phyloP scores from a whole-genome alignment of 2,888 invertebrate species.

The Drosophila pegasa region DNA sequence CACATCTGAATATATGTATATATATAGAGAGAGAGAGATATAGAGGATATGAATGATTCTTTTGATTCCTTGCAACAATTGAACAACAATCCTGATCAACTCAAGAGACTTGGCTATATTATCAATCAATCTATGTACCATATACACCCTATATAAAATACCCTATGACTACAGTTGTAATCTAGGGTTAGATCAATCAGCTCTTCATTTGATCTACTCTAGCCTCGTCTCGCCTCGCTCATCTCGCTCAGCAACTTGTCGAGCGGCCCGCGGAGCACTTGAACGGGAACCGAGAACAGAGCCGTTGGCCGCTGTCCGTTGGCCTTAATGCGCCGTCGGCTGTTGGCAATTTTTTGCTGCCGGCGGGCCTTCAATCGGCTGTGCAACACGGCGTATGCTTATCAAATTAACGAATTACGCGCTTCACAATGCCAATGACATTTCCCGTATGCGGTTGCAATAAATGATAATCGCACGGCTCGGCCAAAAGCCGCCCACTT shows the following conservation, averaged over 20 bases:
- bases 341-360: conserved; percentile 34
- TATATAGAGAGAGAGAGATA: too few species aligned
- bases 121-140: too few species aligned
- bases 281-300: conserved; percentile 15
- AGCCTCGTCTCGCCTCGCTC: too few species aligned
- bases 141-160: too few species aligned
- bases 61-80: too few species aligned
- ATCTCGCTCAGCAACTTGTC: neutral
- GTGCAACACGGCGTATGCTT: conserved; percentile 72
- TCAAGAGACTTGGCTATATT: too few species aligned
- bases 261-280: conserved; percentile 13
- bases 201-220: too few species aligned
- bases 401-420: conserved; percentile 78
- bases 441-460: conserved; percentile 73
- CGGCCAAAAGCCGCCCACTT: conserved; percentile 24
- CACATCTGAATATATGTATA: too few species aligned
- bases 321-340: conserved; percentile 25
- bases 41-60: too few species aligned
- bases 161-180: too few species aligned
- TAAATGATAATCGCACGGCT: conserved; percentile 70
- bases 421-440: conserved; percentile 61
- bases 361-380: conserved; percentile 52
- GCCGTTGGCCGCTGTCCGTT: conserved; percentile 23
- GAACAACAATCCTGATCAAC: too few species aligned
- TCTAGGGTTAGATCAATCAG: too few species aligned